Conservation (phyloP, 2,797 vertebrate species). For the Alcedo atthis region DNA sequence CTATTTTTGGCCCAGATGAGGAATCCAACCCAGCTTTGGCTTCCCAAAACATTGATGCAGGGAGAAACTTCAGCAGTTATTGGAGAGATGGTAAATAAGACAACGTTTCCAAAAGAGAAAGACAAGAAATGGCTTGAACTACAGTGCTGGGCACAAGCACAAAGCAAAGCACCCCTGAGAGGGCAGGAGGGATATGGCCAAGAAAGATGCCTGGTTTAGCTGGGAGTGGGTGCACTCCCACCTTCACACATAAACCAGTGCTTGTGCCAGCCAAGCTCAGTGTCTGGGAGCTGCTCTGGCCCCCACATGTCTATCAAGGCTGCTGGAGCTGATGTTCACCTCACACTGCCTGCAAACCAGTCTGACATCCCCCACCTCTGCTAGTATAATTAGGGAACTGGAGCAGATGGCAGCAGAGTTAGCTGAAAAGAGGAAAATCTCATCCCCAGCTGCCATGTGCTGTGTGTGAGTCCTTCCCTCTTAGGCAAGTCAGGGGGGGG, state of each 20-base stretch:
- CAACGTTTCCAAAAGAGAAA: neutral
- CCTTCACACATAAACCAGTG: fast-evolving
- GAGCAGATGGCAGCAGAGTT: constrained; percentile 31
- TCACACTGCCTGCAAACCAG: neutral
- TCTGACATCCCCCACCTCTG: neutral
- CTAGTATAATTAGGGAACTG: neutral
- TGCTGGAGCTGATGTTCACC: neutral
- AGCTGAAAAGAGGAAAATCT: neutral
- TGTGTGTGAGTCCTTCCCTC: neutral
- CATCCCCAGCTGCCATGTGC: neutral
- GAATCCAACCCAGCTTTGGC: neutral
- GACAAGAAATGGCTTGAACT: neutral
- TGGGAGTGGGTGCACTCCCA: neutral
- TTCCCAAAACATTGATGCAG: neutral
- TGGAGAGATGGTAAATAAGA: neutral
- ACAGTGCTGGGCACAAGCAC: neutral
- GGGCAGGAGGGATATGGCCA: neutral
- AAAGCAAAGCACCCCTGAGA: neutral
- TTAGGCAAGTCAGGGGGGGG: neutral
- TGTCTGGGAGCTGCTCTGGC: neutral
- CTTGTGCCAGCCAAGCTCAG: neutral
- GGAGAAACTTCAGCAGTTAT: neutral
- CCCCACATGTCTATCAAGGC: neutral
- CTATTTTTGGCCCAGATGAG: constrained; percentile 31
- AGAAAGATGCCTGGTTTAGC: neutral